phyloP scores from a whole-genome alignment of 2,113 vertebrate species.

The Tiliqua scincoides region DNA sequence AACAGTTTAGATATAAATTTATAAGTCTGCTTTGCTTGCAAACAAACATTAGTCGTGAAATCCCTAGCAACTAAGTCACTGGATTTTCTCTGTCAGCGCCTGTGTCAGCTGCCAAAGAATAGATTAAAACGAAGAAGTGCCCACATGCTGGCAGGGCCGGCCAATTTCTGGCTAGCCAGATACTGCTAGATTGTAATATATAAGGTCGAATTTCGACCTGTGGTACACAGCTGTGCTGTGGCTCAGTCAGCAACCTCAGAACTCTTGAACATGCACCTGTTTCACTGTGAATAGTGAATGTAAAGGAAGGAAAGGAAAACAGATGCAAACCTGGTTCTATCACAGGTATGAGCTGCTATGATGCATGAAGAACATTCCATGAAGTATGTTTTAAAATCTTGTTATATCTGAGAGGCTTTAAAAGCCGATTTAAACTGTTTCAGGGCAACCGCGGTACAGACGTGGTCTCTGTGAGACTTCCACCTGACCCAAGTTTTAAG shows the following conservation, averaged over 20 bases:
- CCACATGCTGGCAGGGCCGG: constrained; percentile 89
- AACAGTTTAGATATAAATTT: constrained; percentile 67
- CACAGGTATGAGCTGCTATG: constrained; percentile 92
- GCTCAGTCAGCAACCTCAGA: constrained; percentile 88
- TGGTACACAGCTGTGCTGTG: constrained; percentile 93
- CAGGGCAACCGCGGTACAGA: constrained; percentile 97
- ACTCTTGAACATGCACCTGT: constrained; percentile 90
- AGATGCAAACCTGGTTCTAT: constrained; percentile 85
- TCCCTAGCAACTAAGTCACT: constrained; percentile 88
- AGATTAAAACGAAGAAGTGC: constrained; percentile 89
- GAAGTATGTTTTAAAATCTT: constrained; percentile 96
- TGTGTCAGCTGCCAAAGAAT: constrained; percentile 96
- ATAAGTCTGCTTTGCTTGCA: constrained; percentile 73
- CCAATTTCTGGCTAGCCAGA: constrained; percentile 80
- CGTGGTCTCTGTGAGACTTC: constrained; percentile 99
- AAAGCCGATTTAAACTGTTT: constrained; percentile 93
- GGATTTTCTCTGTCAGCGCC: constrained; percentile 92
- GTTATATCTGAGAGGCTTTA: constrained; percentile 94
- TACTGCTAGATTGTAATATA: constrained; percentile 89
- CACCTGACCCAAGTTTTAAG: constrained; percentile 99
- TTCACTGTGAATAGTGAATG: constrained; percentile 98
- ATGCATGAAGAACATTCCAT: constrained; percentile 97
- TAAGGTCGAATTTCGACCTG: constrained; percentile 85
- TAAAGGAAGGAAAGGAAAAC: constrained; percentile 86
- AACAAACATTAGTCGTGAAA: constrained; percentile 84